Conservation (phyloP, 2,797 vertebrate genomes). For the Peromyscus eremicus region DNA sequence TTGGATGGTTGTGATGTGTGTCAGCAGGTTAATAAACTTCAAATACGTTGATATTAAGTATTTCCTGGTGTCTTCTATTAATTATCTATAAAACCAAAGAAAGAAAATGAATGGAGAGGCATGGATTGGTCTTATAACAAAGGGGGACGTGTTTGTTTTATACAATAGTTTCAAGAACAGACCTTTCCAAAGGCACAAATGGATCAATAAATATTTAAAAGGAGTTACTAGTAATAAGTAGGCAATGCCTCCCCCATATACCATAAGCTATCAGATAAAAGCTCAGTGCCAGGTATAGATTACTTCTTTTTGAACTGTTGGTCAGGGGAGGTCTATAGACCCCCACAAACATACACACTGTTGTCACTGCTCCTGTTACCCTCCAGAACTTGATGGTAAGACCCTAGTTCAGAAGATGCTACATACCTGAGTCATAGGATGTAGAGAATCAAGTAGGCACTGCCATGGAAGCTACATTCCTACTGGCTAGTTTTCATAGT, state of each 20-base stretch:
- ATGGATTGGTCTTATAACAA: constrained; percentile 84
- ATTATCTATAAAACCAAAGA: constrained; percentile 86
- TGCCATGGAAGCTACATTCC: background rate
- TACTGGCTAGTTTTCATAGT: background rate
- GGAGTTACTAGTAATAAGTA: background rate
- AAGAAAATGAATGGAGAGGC: constrained; percentile 87
- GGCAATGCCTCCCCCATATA: background rate
- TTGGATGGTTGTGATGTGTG: constrained; percentile 85
- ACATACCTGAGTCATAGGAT: background rate
- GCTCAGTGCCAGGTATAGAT: background rate
- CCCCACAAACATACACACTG: background rate
- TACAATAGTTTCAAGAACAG: constrained; percentile 66
- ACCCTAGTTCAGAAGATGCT: background rate
- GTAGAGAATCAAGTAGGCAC: background rate
- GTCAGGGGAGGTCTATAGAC: background rate
- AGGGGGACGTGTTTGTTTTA: constrained; percentile 74
- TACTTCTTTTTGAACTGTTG: background rate
- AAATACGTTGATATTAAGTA: constrained; percentile 87
- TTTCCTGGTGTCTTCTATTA: constrained; percentile 86
- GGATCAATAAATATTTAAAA: constrained; percentile 79
- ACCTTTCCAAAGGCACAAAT: constrained; percentile 67
- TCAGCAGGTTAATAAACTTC: constrained; percentile 88
- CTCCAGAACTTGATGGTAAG: background rate
- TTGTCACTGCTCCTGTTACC: background rate
- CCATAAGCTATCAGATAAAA: background rate